A percentile compares a stretch with the other conserved stretches of the same genome.
phyloP scores from a whole-genome alignment of 2,888 invertebrate species.

The Taphrorychus bicolor region DNA sequence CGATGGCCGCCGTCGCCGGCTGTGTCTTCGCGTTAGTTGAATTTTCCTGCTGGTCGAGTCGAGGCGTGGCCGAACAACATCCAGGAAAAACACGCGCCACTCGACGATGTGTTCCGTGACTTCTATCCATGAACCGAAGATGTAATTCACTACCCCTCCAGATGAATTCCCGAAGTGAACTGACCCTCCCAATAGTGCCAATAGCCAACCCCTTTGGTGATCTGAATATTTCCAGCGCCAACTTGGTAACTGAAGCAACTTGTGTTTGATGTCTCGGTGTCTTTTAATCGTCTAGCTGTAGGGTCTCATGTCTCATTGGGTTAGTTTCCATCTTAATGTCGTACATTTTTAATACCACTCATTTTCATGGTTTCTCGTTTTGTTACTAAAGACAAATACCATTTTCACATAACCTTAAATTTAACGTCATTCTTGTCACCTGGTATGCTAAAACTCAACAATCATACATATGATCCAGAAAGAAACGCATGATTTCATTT shows the following conservation, averaged over 20 bases:
- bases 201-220: slow-evolving; percentile 19
- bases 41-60: slow-evolving; percentile 28
- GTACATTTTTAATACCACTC: slow-evolving; percentile 9
- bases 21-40: slow-evolving; percentile 27
- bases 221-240: slow-evolving; percentile 26
- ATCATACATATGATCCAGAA: not conserved
- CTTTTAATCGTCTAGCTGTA: slow-evolving; percentile 34
- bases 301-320: slow-evolving; percentile 39
- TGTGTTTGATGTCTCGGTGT: slow-evolving; percentile 39
- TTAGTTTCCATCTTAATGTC: slow-evolving; percentile 29
- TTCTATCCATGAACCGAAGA: slow-evolving; percentile 5
- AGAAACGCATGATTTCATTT: not conserved
- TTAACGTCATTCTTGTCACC: not conserved
- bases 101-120: slow-evolving; percentile 20
- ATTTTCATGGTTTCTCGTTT: slow-evolving; percentile 8
- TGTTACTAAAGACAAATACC: not conserved
- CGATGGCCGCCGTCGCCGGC: slow-evolving; percentile 24
- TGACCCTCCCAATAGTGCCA: slow-evolving; percentile 28
- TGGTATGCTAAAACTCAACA: not conserved
- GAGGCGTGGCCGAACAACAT: slow-evolving; percentile 33
- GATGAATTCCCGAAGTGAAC: slow-evolving; percentile 32
- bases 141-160: slow-evolving; percentile 15
- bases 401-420: slow-evolving; percentile 16
- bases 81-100: slow-evolving; percentile 34
- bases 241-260: slow-evolving; percentile 39